phyloP scores from a whole-genome alignment of 1,140 invertebrate genomes.

The Anoplolepis gracilipes region DNA sequence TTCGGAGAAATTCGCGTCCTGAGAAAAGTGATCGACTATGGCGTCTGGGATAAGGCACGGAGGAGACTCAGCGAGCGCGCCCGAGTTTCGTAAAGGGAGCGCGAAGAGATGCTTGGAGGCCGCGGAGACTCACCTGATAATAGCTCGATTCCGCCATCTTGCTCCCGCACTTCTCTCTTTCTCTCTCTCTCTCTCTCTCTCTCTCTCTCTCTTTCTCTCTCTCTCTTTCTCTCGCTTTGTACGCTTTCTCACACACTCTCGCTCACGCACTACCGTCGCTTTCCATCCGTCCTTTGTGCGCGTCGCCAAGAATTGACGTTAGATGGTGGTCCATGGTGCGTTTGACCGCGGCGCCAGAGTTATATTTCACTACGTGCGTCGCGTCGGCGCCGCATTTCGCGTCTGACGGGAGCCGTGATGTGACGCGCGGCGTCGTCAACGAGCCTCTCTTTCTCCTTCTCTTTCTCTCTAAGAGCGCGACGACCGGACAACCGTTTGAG shows the following conservation, averaged over 20 bases:
- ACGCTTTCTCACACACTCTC: slow-evolving; percentile 77
- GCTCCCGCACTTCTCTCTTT: slow-evolving; percentile 65
- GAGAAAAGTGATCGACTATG: slow-evolving; percentile 50
- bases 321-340: slow-evolving; percentile 75
- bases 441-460: not conserved
- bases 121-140: slow-evolving; percentile 87
- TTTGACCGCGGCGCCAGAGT: slow-evolving; percentile 55
- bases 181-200: too few species aligned
- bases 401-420: not conserved
- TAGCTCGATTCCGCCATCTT: slow-evolving; percentile 88
- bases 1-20: not conserved
- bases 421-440: not conserved
- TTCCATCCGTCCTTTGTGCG: slow-evolving; percentile 83
- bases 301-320: slow-evolving; percentile 65
- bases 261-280: slow-evolving; percentile 73
- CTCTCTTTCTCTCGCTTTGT: too few species aligned
- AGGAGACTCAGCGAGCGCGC: slow-evolving; percentile 52
- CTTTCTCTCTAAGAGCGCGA: too few species aligned
- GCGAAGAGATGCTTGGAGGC: too few species aligned
- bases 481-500: too few species aligned
- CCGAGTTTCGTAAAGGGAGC: slow-evolving; percentile 69
- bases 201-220: not conserved
- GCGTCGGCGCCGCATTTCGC: slow-evolving; percentile 63
- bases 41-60: slow-evolving; percentile 37
- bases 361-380: slow-evolving; percentile 56